These are phyloP conservation scores for Argyrosomus japonicus DNA, from an alignment of 2,113 vertebrate genomes.

Conservation along the genomic window DNA sequence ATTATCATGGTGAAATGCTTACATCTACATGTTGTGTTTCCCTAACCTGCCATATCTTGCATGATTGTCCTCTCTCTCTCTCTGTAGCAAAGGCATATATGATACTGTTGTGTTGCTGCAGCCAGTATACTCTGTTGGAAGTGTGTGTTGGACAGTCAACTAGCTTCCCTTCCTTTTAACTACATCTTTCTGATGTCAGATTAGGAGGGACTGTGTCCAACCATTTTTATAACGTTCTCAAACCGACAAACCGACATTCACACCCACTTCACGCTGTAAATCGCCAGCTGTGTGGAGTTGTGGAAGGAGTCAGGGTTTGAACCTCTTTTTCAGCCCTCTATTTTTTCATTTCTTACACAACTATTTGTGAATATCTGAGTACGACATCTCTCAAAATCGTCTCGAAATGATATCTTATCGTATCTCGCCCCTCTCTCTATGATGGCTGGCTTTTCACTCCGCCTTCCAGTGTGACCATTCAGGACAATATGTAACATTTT, in stretches of 20 bases:
- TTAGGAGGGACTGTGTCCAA: no score
- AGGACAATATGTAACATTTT: not conserved
- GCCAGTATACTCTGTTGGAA: not conserved
- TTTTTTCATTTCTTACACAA: not conserved
- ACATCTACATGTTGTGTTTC: not conserved
- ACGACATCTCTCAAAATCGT: no score
- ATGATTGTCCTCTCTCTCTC: not conserved
- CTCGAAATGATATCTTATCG: no score
- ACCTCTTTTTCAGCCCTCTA: not conserved
- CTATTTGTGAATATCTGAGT: not conserved
- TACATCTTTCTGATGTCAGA: not conserved
- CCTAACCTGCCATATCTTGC: not conserved
- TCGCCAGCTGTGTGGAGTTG: not conserved
- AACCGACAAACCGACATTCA: no score
- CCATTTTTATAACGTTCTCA: no score
- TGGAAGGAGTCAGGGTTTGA: not conserved
- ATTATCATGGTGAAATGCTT: constrained; percentile 2
- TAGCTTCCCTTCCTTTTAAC: not conserved
- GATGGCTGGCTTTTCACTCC: no score
- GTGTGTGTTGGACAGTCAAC: not conserved
- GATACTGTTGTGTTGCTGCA: not conserved
- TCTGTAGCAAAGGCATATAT: not conserved
- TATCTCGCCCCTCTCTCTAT: no score
- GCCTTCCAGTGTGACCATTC: no score
- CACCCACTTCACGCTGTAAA: no score